phyloP scores from a whole-genome alignment of 1,140 invertebrate genomes.

The Pachyrhynchus sulphureomaculatus region DNA sequence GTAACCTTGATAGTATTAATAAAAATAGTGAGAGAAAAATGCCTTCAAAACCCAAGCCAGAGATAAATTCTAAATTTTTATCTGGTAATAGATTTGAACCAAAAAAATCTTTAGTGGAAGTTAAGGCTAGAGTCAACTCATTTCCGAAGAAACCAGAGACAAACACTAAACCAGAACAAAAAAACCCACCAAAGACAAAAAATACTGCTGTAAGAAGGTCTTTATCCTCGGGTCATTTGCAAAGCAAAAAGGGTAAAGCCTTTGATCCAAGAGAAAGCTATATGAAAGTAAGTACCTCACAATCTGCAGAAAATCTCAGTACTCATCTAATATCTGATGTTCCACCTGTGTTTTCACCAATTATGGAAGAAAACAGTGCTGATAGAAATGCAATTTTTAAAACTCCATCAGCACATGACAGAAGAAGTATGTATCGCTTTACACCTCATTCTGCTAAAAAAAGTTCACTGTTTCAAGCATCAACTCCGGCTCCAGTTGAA shows the following conservation, averaged over 20 bases:
- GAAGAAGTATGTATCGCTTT: constrained; percentile 10
- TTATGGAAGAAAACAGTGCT: constrained; percentile 4
- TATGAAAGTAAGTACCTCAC: not conserved
- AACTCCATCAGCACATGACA: constrained; percentile 29
- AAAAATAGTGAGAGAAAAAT: too few relatives aligned
- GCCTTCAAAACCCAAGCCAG: too few relatives aligned
- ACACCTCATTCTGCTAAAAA: constrained; percentile 18
- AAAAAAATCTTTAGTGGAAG: not conserved
- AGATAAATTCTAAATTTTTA: not conserved
- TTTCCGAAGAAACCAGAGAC: not conserved
- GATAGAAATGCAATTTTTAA: constrained; percentile 23
- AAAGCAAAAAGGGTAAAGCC: not conserved
- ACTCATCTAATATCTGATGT: not conserved
- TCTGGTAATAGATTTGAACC: not conserved
- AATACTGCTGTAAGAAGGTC: constrained; percentile 3
- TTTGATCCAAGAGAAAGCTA: not conserved
- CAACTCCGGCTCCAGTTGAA: constrained; percentile 18
- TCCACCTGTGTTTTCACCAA: constrained; percentile 5
- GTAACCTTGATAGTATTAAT: too few relatives aligned
- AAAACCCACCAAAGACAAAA: not conserved
- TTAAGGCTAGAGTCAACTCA: not conserved
- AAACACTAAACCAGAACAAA: not conserved
- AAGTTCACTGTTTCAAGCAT: constrained; percentile 7
- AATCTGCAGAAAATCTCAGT: constrained; percentile 10
- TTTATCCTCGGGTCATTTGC: not conserved